Evolutionary conservation across 2,113 vertebrate species (phyloP), one percentile per base, ranked within the genome.

Genomic region (Bolborhynchus lineola): DNA sequence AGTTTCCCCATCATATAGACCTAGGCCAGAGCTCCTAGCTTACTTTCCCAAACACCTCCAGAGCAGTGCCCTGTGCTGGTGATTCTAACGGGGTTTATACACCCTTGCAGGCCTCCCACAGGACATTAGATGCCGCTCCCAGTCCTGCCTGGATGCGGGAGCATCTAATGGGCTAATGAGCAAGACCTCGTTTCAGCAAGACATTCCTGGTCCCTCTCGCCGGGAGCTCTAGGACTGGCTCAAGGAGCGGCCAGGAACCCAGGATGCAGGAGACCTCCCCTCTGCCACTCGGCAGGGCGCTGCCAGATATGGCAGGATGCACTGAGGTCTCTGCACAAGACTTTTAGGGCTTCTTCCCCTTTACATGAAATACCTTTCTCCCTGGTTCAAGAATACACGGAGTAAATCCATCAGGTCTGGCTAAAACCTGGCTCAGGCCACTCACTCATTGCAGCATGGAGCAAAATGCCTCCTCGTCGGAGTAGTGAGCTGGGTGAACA

Each of bases 311-410:
- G 41, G 12, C 76, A 67, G 46, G 47, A 39, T 9, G 20, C 46
- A 60, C 39, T 1, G 6, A 67, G 69, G 28, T 50, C 68, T 82
- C 67, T 4, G 12, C 69, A 31, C 14, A 16, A 78, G 67, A 41
- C 13, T 95, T 93, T 86, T n/a, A 70, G 57, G 37, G 37, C 19
- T 90, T 93, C 63, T 85, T 41, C 82, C 67, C 41, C 9, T 24
- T 83, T 60, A 50, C 25, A 35, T 46, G 76, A 59, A 93, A 90
- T 46, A 25, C 44, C 53, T 20, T 91, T 97, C 10, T 23, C 89
- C 91, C 96, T 97, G 95, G 97, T 95, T 96, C 97, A 97, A 96
- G 94, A 92, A 87, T 63, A 94, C 47, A 39, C 13, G 6, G 46
- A 52, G 25, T 41, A 53, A 41, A 83, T 33, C 86, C 84, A 70